A percentile compares a stretch with the other conserved stretches of the same genome.
Conservation (phyloP, 2,888 invertebrate genomes). For the Coelopa pilipes region DNA sequence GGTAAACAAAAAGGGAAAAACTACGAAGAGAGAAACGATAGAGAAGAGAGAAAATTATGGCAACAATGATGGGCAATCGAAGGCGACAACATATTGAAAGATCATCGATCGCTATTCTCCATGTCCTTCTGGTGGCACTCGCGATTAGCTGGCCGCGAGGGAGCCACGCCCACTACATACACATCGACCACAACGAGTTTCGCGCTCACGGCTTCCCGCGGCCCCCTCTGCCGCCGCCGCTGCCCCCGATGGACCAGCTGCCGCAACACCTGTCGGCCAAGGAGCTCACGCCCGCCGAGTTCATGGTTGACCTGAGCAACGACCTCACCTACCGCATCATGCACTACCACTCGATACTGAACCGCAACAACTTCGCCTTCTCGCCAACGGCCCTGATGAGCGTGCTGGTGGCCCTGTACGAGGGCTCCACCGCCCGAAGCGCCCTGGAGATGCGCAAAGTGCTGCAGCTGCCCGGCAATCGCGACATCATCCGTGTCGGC, state of each 20-base stretch:
- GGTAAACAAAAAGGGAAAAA: neutral
- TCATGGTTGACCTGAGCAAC: constrained; percentile 85
- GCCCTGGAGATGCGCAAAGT: constrained; percentile 78
- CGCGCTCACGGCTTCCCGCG: constrained; percentile 53
- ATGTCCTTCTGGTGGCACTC: neutral
- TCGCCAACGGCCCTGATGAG: constrained; percentile 86
- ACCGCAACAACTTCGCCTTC: constrained; percentile 84
- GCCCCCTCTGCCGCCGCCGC: constrained; percentile 46
- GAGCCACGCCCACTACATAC: constrained; percentile 54
- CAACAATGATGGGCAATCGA: neutral
- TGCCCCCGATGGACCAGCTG: constrained; percentile 45
- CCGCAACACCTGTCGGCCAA: constrained; percentile 49
- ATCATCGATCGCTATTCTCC: neutral
- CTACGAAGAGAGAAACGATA: neutral
- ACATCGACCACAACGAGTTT: constrained; percentile 58
- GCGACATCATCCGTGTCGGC: constrained; percentile 79
- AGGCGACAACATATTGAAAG: neutral
- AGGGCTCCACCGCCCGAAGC: constrained; percentile 80
- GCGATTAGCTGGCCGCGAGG: neutral
- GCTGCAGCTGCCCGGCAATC: constrained; percentile 78
- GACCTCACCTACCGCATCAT: constrained; percentile 77
- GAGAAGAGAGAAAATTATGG: neutral
- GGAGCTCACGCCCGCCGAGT: constrained; percentile 72
- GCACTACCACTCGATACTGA: constrained; percentile 77
- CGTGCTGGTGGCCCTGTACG: constrained; percentile 81